Conservation (phyloP, 1,140 invertebrate genomes). For the Leucophenga varia region DNA sequence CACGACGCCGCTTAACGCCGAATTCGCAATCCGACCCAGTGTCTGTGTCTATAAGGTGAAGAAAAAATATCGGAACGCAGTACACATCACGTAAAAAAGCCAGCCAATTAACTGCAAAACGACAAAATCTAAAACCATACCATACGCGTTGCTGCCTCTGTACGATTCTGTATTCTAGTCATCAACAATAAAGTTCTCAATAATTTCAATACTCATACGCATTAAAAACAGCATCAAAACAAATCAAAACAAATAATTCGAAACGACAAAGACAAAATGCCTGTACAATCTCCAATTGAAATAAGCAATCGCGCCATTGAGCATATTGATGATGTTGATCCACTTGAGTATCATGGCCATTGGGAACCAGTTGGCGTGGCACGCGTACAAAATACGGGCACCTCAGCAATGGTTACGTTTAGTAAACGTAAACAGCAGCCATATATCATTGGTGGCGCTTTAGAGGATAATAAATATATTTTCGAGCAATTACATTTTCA, state of each 20-base stretch:
- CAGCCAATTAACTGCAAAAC: background rate
- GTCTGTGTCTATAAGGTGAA: slow-evolving; percentile 53
- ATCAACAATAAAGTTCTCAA: too few species aligned
- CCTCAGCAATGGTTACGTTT: slow-evolving; percentile 54
- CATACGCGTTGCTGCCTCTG: background rate
- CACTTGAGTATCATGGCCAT: slow-evolving; percentile 60
- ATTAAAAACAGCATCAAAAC: background rate
- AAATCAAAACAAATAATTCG: background rate
- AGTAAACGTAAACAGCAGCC: slow-evolving; percentile 50
- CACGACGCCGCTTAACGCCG: slow-evolving; percentile 50
- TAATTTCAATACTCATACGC: background rate
- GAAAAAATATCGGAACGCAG: slow-evolving; percentile 46
- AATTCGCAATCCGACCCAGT: slow-evolving; percentile 43
- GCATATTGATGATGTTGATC: slow-evolving; percentile 59
- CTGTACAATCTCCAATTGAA: slow-evolving; percentile 60
- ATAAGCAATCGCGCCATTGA: slow-evolving; percentile 59
- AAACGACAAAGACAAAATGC: slow-evolving; percentile 26
- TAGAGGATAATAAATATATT: slow-evolving; percentile 65
- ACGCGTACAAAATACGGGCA: slow-evolving; percentile 51
- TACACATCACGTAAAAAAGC: slow-evolving; percentile 40
- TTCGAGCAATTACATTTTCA: slow-evolving; percentile 79
- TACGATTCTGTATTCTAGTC: too few species aligned
- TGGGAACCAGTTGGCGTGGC: slow-evolving; percentile 58
- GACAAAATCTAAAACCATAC: background rate
- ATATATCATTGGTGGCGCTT: slow-evolving; percentile 61